Evolutionary conservation across 2,888 invertebrate species (phyloP).

Genomic region (Drosophila mettleri): DNA sequence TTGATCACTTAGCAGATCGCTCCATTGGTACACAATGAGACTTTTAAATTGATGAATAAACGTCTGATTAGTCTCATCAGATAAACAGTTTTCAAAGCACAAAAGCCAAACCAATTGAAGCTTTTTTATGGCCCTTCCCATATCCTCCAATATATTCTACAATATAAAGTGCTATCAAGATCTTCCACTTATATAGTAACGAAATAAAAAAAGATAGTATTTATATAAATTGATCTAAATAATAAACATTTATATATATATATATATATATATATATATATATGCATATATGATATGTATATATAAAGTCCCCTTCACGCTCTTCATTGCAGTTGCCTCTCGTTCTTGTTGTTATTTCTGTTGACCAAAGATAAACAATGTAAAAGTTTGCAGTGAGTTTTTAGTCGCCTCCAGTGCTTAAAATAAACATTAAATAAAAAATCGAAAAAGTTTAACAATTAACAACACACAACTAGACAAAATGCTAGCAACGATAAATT

Average conservation of each 20-base stretch:
- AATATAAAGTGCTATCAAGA: neutral
- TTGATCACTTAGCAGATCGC: slow-evolving; percentile 70
- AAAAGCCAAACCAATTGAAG: slow-evolving; percentile 25
- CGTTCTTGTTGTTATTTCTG: slow-evolving; percentile 34
- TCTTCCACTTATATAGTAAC: neutral
- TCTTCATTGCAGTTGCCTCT: slow-evolving; percentile 16
- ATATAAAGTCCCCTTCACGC: neutral
- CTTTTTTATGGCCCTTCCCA: slow-evolving; percentile 1
- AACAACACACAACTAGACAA: slow-evolving; percentile 11
- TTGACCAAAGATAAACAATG: slow-evolving; percentile 69
- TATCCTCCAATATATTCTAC: neutral
- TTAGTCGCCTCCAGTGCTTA: slow-evolving; percentile 30
- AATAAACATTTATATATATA: neutral
- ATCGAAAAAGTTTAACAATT: slow-evolving; percentile 27
- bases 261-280: neutral
- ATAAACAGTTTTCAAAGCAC: slow-evolving; percentile 28
- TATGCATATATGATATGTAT: neutral
- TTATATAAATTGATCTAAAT: neutral
- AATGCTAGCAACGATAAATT: slow-evolving; percentile 5
- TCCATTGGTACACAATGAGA: slow-evolving; percentile 65
- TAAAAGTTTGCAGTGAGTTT: slow-evolving; percentile 50
- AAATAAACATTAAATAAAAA: slow-evolving; percentile 57
- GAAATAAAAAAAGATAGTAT: neutral
- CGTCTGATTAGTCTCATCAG: slow-evolving; percentile 55
- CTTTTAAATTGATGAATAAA: slow-evolving; percentile 73